Percentiles rank a stretch among this genome's conserved stretches.
phyloP scores from a whole-genome alignment of 2,113 vertebrate species.

The Stegostoma tigrinum region DNA sequence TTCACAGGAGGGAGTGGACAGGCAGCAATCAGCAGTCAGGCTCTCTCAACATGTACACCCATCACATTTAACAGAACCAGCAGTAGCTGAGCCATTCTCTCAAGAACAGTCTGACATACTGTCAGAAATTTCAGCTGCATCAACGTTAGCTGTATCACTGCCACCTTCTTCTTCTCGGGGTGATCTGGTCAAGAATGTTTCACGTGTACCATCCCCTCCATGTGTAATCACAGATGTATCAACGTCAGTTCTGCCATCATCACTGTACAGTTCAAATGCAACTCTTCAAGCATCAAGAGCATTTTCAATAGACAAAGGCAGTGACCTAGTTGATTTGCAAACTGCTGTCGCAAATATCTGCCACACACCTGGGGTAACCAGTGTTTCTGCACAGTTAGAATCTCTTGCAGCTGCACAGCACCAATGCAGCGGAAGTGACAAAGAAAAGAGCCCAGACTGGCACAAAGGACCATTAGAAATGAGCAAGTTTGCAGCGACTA shows the following conservation, averaged over 20 bases:
- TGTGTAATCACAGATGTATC: slow-evolving; percentile 23
- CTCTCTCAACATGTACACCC: slow-evolving; percentile 36
- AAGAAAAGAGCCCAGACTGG: slow-evolving; percentile 43
- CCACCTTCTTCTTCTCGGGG: not conserved
- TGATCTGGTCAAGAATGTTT: not conserved
- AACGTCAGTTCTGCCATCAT: not conserved
- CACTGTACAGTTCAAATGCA: not conserved
- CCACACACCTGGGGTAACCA: not conserved
- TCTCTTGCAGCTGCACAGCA: not conserved
- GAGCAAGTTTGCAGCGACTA: slow-evolving; percentile 41
- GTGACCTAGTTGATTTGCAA: not conserved
- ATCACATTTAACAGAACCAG: slow-evolving; percentile 28
- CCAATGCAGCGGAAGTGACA: not conserved
- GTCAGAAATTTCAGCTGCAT: not conserved
- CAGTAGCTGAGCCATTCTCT: not conserved
- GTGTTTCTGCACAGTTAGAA: slow-evolving; percentile 16
- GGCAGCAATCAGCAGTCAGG: slow-evolving; percentile 41
- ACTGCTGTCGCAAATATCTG: not conserved
- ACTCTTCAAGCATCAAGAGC: not conserved
- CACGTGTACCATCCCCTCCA: not conserved
- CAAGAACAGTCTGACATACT: not conserved
- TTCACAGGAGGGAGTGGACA: slow-evolving; percentile 41
- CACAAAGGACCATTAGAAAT: slow-evolving; percentile 34
- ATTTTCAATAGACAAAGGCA: not conserved
- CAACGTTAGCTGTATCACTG: not conserved